A percentile compares a stretch with the other conserved stretches of the same genome.
Evolutionary conservation across 2,113 vertebrate genomes (phyloP).

Genomic region (Lethenteron reissneri): DNA sequence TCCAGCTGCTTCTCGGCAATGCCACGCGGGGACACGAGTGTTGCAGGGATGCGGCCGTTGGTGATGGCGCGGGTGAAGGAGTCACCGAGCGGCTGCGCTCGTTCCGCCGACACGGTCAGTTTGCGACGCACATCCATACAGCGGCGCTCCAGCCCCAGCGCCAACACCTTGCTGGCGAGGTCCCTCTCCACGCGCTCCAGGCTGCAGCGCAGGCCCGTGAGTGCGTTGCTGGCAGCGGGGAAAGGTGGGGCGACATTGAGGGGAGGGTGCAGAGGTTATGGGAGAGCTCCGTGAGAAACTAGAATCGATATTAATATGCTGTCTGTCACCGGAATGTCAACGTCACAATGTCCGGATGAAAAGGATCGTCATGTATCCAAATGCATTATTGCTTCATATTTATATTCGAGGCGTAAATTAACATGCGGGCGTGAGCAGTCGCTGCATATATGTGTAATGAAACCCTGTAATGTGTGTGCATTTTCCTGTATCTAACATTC

Average conservation of each 20-base stretch:
- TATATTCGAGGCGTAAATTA: too few species aligned
- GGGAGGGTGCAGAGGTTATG: too few species aligned
- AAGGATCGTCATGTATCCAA: too few species aligned
- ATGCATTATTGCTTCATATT: too few species aligned
- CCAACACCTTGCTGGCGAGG: slow-evolving; percentile 30
- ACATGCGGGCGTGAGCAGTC: too few species aligned
- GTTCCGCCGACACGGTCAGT: slow-evolving; percentile 22
- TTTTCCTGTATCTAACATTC: too few species aligned
- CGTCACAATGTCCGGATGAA: too few species aligned
- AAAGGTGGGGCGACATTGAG: not conserved
- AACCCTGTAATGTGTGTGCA: too few species aligned
- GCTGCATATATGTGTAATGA: too few species aligned
- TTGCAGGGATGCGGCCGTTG: slow-evolving; percentile 13
- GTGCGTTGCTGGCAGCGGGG: slow-evolving; percentile 25
- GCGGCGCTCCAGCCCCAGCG: slow-evolving; percentile 31
- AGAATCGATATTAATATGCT: too few species aligned
- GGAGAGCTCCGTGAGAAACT: too few species aligned
- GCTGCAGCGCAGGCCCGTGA: slow-evolving; percentile 44
- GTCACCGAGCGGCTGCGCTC: slow-evolving; percentile 21
- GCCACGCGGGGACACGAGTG: slow-evolving; percentile 13
- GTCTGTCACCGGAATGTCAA: too few species aligned
- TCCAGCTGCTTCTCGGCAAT: slow-evolving; percentile 13
- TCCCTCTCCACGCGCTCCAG: slow-evolving; percentile 39
- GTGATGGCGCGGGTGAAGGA: slow-evolving; percentile 22
- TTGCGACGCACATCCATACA: slow-evolving; percentile 28